A percentile compares a stretch with the other conserved stretches of the same genome.
phyloP scores from a whole-genome alignment of 64 coral and sea anemone species.

The Stichodactyla mertensii region DNA sequence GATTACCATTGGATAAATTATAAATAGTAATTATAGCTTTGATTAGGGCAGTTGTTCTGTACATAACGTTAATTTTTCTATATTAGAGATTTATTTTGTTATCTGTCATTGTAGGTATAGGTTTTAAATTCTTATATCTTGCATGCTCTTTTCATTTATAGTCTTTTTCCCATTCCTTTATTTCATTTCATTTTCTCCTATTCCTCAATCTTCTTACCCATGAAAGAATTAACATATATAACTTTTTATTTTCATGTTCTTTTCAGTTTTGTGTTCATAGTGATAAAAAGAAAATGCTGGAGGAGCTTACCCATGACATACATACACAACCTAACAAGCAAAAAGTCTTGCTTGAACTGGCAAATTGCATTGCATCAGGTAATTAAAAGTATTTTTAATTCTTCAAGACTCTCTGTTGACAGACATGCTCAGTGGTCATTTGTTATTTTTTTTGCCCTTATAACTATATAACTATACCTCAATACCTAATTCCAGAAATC shows the following conservation, averaged over 20 bases:
- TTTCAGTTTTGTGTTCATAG: conserved; percentile 97
- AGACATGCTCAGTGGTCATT: too few relatives aligned
- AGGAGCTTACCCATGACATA: conserved; percentile 91
- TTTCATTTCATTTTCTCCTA: background rate
- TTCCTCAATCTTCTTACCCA: background rate
- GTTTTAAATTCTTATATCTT: background rate
- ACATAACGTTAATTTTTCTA: too few relatives aligned
- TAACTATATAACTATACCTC: too few relatives aligned
- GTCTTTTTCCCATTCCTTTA: background rate
- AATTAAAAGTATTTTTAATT: background rate
- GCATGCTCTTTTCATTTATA: background rate
- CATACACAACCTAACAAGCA: conserved; percentile 94
- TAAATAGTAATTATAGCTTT: too few relatives aligned
- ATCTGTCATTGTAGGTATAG: too few relatives aligned
- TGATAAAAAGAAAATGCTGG: conserved; percentile 95
- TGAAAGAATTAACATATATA: too few relatives aligned
- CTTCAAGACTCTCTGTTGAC: background rate
- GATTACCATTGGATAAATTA: too few relatives aligned
- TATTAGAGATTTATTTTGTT: too few relatives aligned
- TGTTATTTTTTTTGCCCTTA: too few relatives aligned
- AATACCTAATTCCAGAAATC: too few relatives aligned
- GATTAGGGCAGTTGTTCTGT: too few relatives aligned
- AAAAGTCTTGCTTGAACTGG: conserved; percentile 88
- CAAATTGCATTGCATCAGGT: conserved; percentile 98
- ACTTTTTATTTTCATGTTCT: conserved; percentile 11